phyloP scores from a whole-genome alignment of 2,888 invertebrate species.

The Euplagia quadripunctaria region DNA sequence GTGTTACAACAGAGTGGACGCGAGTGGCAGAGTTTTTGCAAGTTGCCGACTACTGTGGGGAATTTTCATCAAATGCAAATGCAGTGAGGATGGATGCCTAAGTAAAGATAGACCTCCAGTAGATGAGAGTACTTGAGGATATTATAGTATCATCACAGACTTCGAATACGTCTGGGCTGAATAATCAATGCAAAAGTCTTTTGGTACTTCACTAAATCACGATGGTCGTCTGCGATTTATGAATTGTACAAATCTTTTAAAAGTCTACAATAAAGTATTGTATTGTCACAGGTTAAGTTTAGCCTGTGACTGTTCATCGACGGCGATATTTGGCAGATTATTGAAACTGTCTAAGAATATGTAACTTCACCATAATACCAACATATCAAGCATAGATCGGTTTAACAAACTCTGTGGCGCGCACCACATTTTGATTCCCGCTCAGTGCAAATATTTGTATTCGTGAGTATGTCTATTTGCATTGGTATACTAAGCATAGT shows the following conservation, averaged over 20 bases:
- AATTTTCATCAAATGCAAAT: slow-evolving; percentile 61
- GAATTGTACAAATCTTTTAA: neutral
- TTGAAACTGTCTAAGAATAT: too few relatives aligned
- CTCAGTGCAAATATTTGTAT: neutral
- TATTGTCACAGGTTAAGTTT: neutral
- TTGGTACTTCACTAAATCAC: neutral
- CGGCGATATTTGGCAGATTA: neutral
- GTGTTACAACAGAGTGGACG: slow-evolving; percentile 39
- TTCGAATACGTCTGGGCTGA: neutral
- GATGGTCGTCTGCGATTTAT: neutral
- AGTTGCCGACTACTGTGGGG: slow-evolving; percentile 38
- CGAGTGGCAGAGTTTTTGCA: slow-evolving; percentile 42
- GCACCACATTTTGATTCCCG: too few relatives aligned
- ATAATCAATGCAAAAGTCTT: neutral
- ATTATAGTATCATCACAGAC: neutral
- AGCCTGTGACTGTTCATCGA: neutral
- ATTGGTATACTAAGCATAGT: too few relatives aligned
- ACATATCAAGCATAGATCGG: too few relatives aligned
- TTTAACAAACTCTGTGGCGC: too few relatives aligned
- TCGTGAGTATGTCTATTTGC: too few relatives aligned
- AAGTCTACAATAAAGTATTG: neutral
- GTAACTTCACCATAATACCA: too few relatives aligned
- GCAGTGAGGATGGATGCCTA: slow-evolving; percentile 44
- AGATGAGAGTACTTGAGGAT: slow-evolving; percentile 11
- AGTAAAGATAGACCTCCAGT: slow-evolving; percentile 23